Evolutionary conservation across 2,113 vertebrate species (phyloP).

Genomic region (Eptatretus burgeri): DNA sequence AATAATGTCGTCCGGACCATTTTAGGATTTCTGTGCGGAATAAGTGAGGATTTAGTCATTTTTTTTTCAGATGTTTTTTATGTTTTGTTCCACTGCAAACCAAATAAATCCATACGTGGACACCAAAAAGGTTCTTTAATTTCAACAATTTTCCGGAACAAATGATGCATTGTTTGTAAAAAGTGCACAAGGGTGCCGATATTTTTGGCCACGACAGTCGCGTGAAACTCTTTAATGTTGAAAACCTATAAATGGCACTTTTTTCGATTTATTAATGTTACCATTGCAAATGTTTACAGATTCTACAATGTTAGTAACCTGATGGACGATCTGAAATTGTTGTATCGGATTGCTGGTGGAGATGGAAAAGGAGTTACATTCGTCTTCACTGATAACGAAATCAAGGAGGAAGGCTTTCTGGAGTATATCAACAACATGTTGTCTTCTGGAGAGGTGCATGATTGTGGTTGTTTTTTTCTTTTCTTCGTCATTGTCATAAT

Average conservation of each 20-base stretch:
- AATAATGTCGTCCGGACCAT: too few relatives aligned
- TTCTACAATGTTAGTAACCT: too few relatives aligned
- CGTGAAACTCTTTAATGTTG: too few relatives aligned
- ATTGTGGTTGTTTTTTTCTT: background rate
- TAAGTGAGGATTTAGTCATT: background rate
- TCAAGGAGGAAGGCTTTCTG: conserved; percentile 41
- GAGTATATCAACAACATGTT: conserved; percentile 48
- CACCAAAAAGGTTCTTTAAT: too few relatives aligned
- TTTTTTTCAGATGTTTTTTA: background rate
- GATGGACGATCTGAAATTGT: conserved; percentile 34
- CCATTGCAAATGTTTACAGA: too few relatives aligned
- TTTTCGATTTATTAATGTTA: too few relatives aligned
- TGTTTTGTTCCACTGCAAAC: background rate
- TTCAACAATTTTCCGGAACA: conserved; percentile 19
- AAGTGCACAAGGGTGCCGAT: too few relatives aligned
- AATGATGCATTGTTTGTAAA: conserved; percentile 26
- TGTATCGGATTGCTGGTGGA: conserved; percentile 36
- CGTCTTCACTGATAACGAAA: conserved; percentile 39
- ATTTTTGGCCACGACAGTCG: too few relatives aligned
- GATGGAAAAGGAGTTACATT: conserved; percentile 31
- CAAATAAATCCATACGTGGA: too few relatives aligned
- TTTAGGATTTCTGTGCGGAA: too few relatives aligned
- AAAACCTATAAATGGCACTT: too few relatives aligned
- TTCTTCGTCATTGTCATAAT: background rate
- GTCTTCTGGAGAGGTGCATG: conserved; percentile 27